Evolutionary conservation across 2,113 vertebrate species (phyloP).

Genomic region (Cavia porcellus): DNA sequence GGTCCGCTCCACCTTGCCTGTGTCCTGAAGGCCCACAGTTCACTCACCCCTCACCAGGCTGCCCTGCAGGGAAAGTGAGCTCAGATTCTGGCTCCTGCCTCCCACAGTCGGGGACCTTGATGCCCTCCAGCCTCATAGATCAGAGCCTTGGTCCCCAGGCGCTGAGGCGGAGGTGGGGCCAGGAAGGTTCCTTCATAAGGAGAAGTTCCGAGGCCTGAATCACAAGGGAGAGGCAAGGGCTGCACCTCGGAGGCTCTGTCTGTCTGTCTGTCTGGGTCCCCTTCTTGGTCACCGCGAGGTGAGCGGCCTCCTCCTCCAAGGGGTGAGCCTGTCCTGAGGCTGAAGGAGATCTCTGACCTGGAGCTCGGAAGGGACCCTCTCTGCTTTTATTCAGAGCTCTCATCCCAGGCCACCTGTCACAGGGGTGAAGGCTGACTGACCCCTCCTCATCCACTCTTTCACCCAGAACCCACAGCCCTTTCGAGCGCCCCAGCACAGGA

Average conservation of each 20-base stretch:
- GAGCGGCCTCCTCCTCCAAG: not conserved
- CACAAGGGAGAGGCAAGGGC: not conserved
- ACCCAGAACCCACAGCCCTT: accelerated
- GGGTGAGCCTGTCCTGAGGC: not conserved
- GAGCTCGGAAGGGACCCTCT: not conserved
- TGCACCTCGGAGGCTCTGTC: not conserved
- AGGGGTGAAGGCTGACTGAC: not conserved
- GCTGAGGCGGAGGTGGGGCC: not conserved
- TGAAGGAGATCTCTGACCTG: no score
- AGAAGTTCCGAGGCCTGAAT: not conserved
- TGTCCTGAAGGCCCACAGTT: not conserved
- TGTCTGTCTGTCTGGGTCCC: not conserved
- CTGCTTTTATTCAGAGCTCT: not conserved
- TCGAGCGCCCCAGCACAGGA: not conserved
- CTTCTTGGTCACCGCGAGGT: no score
- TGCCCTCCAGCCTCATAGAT: not conserved
- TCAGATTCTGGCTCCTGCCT: not conserved
- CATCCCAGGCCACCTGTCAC: not conserved
- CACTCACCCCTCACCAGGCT: not conserved
- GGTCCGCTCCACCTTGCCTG: no score
- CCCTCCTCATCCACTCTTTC: not conserved
- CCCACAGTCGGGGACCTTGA: no score
- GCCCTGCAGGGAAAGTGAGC: not conserved
- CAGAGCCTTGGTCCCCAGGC: not conserved
- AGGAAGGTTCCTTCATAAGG: not conserved